phyloP scores from a whole-genome alignment of 2,888 invertebrate genomes.

The Drosophila gaucha region DNA sequence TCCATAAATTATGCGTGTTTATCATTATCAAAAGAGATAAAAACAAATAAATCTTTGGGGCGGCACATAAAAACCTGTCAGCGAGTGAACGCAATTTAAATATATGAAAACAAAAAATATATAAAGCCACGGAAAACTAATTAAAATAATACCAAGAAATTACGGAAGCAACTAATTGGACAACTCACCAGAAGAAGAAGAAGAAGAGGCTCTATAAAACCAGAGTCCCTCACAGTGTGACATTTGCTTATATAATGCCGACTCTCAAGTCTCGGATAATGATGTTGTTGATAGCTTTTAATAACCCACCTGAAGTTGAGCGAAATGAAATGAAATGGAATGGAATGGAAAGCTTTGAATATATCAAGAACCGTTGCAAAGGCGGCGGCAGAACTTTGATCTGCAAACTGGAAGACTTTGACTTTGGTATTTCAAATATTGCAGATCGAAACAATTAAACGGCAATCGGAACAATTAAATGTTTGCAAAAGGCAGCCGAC shows the following conservation, averaged over 20 bases:
- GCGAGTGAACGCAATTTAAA: conserved; percentile 62
- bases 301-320: conserved; percentile 54
- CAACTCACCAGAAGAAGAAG: conserved; percentile 13
- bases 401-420: conserved; percentile 23
- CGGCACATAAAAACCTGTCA: conserved; percentile 57
- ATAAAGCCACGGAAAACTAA: conserved; percentile 46
- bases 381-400: conserved; percentile 64
- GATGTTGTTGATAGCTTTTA: conserved; percentile 56
- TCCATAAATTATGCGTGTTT: conserved; percentile 67
- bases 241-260: conserved; percentile 64
- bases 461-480: conserved; percentile 80
- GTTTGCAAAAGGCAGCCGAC: conserved; percentile 62
- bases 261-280: conserved; percentile 24
- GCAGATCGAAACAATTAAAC: conserved; percentile 63
- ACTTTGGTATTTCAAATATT: conserved; percentile 72
- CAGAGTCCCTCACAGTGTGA: conserved; percentile 50
- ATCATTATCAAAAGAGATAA: conserved; percentile 24
- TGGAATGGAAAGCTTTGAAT: conserved; percentile 65
- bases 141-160: conserved; percentile 81
- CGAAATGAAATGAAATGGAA: conserved; percentile 25
- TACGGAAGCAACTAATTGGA: conserved; percentile 79
- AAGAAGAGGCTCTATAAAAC: conserved; percentile 12
- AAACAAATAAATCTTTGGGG: conserved; percentile 64
- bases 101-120: conserved; percentile 29
- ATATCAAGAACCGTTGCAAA: conserved; percentile 72